These are phyloP conservation scores for Plagodis pulveraria DNA, from an alignment of 2,888 invertebrate genomes.

Conservation along the genomic window DNA sequence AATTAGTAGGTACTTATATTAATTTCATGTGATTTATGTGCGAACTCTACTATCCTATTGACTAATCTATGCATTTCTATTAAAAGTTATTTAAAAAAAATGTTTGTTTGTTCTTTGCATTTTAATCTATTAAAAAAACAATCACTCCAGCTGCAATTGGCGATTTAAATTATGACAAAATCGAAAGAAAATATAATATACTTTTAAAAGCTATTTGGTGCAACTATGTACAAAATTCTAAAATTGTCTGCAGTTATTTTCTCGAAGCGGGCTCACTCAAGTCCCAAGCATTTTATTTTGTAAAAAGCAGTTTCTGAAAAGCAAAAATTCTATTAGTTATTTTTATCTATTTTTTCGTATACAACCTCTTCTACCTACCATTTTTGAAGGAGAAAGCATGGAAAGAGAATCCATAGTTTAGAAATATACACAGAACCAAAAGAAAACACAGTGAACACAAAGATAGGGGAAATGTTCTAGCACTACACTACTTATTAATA, in stretches of 20 bases:
- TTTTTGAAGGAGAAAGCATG: slow-evolving; percentile 83
- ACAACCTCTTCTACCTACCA: slow-evolving; percentile 85
- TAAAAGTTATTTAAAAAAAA: slow-evolving; percentile 6
- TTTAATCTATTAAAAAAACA: slow-evolving; percentile 19
- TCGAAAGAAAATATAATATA: slow-evolving; percentile 30
- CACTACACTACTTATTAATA: slow-evolving; percentile 17
- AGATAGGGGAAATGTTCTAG: slow-evolving; percentile 38
- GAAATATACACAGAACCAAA: slow-evolving; percentile 57
- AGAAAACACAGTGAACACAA: slow-evolving; percentile 47
- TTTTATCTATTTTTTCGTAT: slow-evolving; percentile 70
- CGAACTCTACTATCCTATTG: slow-evolving; percentile 15
- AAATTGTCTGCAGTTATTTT: slow-evolving; percentile 9
- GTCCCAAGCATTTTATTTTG: slow-evolving; percentile 40
- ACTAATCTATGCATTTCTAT: slow-evolving; percentile 23
- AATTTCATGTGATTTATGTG: slow-evolving; percentile 20
- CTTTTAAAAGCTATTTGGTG: slow-evolving; percentile 33
- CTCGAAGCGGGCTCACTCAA: slow-evolving; percentile 34
- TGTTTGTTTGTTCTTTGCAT: slow-evolving; percentile 6
- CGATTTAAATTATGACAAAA: slow-evolving; percentile 28
- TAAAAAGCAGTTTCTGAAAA: slow-evolving; percentile 42
- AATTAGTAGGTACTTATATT: slow-evolving; percentile 2
- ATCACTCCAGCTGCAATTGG: slow-evolving; percentile 46
- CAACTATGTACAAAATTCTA: slow-evolving; percentile 22
- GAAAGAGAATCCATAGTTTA: slow-evolving; percentile 81
- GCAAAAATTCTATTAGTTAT: slow-evolving; percentile 43